These are phyloP conservation scores for Parelbella ahira DNA, from an alignment of 2,888 invertebrate species.

Conservation along the genomic window DNA sequence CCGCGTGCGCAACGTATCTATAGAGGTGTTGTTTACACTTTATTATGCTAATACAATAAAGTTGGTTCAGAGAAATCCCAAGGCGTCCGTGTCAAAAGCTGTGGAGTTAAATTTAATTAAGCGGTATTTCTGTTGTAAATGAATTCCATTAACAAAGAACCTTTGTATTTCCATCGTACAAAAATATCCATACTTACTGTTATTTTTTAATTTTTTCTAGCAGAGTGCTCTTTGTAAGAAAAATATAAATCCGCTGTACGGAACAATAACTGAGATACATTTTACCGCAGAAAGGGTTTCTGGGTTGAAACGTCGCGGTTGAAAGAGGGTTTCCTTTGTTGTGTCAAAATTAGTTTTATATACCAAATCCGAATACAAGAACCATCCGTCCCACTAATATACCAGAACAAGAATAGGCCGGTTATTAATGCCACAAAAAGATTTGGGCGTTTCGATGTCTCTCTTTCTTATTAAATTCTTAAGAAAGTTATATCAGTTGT, in stretches of 20 bases:
- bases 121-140: constrained; percentile 25
- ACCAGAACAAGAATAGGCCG: constrained; percentile 13
- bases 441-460: constrained; percentile 8
- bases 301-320: constrained; percentile 37
- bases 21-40: too few species aligned
- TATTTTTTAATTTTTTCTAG: constrained; percentile 42
- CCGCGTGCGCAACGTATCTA: too few species aligned
- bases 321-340: constrained; percentile 41
- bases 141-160: constrained; percentile 34
- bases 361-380: constrained; percentile 31
- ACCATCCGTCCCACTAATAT: constrained; percentile 28
- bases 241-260: constrained; percentile 43
- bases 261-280: constrained; percentile 43
- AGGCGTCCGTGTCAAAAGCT: constrained; percentile 1
- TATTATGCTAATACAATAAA: too few species aligned
- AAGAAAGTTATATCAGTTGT: too few species aligned
- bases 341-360: constrained; percentile 40
- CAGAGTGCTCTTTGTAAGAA: constrained; percentile 34
- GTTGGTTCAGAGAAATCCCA: too few species aligned
- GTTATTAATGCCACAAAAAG: constrained; percentile 11
- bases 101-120: constrained; percentile 26
- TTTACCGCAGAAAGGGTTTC: constrained; percentile 41
- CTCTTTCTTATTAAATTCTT: constrained; percentile 2
- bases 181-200: constrained; percentile 37
- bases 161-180: constrained; percentile 32